Evolutionary conservation across 1,140 invertebrate genomes (phyloP), one percentile per base, ranked within the genome.

Genomic region (Watersipora subatra): DNA sequence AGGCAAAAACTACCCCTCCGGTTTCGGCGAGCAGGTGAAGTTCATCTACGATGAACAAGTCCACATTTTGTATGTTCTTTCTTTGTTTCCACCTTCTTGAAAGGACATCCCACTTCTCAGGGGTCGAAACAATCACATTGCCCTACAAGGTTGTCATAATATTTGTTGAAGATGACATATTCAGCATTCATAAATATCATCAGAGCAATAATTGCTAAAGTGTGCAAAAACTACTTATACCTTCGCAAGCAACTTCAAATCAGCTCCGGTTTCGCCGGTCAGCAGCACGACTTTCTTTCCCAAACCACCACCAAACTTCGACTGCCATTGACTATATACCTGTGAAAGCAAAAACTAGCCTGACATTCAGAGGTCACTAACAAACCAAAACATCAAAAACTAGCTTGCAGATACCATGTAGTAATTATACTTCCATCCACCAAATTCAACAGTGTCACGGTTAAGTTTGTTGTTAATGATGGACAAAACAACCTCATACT

Each of bases 81-180:
- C 96, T 84, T 73, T 98, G 93, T 76, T 99, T 99, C 97, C 97
- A 99, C 67, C 96, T 84, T 67, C 97, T 83, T 0, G 96, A 99
- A 0, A 99, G 80, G 7, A 99, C 91, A 80, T 99, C 96, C 97
- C 97, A 99, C 73, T 97, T 95, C 71, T 99, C 95, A 1, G 95
- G 93, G 0, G 94, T 98, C 19, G 91, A 90, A 63, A 99, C 88
- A 3, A 99, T 89, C 25, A 99, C 87, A 79, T 98, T 91, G 20
- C 91, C 94, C 77, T 93, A 90, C 26, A 68, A 67, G 63, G 58
- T 22, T 15, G 61, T 55, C 64, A 64, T n/a, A n/a, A n/a, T n/a
- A n/a, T n/a, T n/a, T n/a, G n/a, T n/a, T n/a, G n/a, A n/a, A n/a
- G n/a, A 63, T 30, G 88, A 89, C 1, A 92, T 77, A 0, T 67